phyloP scores from a whole-genome alignment of 1,140 invertebrate species.

The Acromyrmex charruanus region DNA sequence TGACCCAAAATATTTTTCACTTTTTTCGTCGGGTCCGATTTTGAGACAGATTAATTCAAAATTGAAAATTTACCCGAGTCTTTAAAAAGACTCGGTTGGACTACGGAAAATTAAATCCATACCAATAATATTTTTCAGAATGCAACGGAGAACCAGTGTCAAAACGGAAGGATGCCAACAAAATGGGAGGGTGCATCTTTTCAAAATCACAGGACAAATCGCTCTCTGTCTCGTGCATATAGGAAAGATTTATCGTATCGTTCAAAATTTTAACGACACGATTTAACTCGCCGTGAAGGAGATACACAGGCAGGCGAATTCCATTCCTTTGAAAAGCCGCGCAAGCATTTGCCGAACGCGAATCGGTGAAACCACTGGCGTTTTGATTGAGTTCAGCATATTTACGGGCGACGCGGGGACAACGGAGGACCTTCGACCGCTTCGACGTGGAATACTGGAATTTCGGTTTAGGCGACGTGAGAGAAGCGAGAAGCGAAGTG shows the following conservation, averaged over 20 bases:
- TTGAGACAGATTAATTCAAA: too few relatives aligned
- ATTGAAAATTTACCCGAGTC: too few relatives aligned
- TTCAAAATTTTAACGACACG: neutral
- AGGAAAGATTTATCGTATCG: neutral
- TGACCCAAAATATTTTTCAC: too few relatives aligned
- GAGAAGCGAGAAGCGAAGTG: neutral
- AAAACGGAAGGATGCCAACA: neutral
- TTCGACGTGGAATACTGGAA: conserved; percentile 47
- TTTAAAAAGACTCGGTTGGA: too few relatives aligned
- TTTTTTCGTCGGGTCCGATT: too few relatives aligned
- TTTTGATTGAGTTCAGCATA: conserved; percentile 40
- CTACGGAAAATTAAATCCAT: too few relatives aligned
- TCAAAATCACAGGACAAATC: neutral
- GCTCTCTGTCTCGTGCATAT: neutral
- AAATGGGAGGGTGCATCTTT: neutral
- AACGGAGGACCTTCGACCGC: neutral
- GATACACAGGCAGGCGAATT: conserved; percentile 40
- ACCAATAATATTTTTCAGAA: too few relatives aligned
- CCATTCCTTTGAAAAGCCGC: conserved; percentile 23
- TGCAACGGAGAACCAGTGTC: too few relatives aligned
- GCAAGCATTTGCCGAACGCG: conserved; percentile 11
- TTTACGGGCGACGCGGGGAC: neutral
- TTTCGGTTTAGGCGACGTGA: neutral
- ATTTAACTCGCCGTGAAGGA: neutral
- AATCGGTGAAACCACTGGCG: neutral